Evolutionary conservation across 35 echinoderm and acorn worm genomes (phyloP).

Genomic region (Ptychodera flava): DNA sequence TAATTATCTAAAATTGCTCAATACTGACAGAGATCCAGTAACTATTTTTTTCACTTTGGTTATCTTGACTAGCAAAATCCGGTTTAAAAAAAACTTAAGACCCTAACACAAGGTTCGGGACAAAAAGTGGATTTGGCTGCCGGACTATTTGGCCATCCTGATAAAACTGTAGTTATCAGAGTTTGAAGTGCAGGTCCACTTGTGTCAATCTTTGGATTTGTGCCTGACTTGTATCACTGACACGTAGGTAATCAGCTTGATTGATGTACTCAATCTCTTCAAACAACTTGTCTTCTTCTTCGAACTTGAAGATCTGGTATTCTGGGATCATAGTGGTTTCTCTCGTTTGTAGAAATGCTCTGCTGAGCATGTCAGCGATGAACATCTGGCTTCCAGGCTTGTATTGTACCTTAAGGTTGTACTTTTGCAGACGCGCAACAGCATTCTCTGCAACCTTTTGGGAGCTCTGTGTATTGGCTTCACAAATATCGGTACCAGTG

Average conservation of each 20-base stretch:
- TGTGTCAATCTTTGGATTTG: background rate
- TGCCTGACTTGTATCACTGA: background rate
- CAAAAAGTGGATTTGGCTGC: too few relatives aligned
- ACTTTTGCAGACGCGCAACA: constrained; percentile 39
- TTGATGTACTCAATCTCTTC: constrained; percentile 24
- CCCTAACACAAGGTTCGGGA: too few relatives aligned
- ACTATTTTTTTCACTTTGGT: too few relatives aligned
- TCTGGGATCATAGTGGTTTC: too few relatives aligned
- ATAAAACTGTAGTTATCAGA: too few relatives aligned
- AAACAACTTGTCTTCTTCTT: background rate
- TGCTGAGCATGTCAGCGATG: constrained; percentile 11
- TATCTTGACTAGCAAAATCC: too few relatives aligned
- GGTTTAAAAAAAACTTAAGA: too few relatives aligned
- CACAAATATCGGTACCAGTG: constrained; percentile 38
- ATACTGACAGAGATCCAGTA: too few relatives aligned
- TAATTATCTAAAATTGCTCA: too few relatives aligned
- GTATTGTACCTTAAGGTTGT: background rate
- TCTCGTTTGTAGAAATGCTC: constrained; percentile 20
- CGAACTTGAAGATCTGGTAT: too few relatives aligned
- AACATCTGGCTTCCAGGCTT: background rate
- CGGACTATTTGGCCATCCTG: too few relatives aligned
- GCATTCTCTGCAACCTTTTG: constrained; percentile 58
- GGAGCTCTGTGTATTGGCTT: constrained; percentile 54
- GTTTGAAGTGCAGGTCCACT: too few relatives aligned
- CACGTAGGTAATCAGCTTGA: constrained; percentile 2